Percentiles rank a stretch among this genome's conserved stretches.
These are phyloP conservation scores for Volucella inflata DNA, from an alignment of 2,888 invertebrate species.

Conservation along the genomic window DNA sequence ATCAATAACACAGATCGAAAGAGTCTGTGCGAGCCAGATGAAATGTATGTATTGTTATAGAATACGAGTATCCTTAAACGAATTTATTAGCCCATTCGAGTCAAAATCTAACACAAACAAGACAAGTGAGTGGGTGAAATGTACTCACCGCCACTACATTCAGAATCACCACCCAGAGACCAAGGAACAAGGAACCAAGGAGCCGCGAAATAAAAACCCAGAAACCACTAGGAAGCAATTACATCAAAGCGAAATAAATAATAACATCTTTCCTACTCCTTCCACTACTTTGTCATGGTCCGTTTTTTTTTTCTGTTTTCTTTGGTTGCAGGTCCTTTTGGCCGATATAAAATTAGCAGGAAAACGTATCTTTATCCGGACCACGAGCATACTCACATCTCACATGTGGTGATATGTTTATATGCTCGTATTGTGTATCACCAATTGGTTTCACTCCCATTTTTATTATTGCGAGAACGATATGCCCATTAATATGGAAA, in stretches of 20 bases:
- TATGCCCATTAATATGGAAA: constrained; percentile 77
- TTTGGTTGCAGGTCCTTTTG: constrained; percentile 59
- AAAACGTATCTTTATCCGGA: constrained; percentile 25
- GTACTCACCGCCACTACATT: constrained; percentile 4
- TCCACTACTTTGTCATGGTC: constrained; percentile 25
- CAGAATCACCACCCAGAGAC: constrained; percentile 7
- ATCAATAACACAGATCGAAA: constrained; percentile 51
- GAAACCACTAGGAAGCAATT: constrained; percentile 61
- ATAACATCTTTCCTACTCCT: constrained; percentile 59
- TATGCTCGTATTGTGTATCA: constrained; percentile 44
- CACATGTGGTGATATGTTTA: constrained; percentile 9
- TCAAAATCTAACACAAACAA: constrained; percentile 62
- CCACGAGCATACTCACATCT: background rate
- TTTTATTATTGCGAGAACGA: constrained; percentile 69
- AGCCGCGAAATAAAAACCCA: too few species aligned
- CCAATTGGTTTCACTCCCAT: constrained; percentile 76
- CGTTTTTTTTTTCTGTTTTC: constrained; percentile 1
- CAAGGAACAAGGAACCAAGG: constrained; percentile 1
- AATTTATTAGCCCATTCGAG: constrained; percentile 72
- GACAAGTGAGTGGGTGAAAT: constrained; percentile 30
- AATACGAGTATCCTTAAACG: constrained; percentile 55
- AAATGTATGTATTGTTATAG: constrained; percentile 24
- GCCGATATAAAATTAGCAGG: constrained; percentile 68
- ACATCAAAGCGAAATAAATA: constrained; percentile 74
- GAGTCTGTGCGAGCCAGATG: constrained; percentile 34